Evolutionary conservation across 2,113 vertebrate genomes (phyloP).

Genomic region (Atherinomorus stipes): DNA sequence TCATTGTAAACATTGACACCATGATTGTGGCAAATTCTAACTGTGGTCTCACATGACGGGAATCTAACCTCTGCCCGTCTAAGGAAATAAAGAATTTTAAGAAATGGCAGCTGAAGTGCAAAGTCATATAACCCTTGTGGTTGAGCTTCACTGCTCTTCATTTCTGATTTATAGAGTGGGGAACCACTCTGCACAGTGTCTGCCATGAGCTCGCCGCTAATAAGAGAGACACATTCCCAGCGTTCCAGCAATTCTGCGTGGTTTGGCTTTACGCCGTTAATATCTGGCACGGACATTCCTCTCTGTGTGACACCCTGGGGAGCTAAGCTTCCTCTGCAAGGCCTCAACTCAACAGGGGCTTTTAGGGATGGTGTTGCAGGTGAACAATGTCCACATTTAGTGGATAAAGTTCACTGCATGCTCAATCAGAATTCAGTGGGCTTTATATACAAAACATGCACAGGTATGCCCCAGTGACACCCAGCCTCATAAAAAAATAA

Average conservation of each 20-base stretch:
- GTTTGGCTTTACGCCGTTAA: conserved; percentile 30
- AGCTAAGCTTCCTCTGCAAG: conserved; percentile 47
- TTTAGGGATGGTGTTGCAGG: conserved; percentile 24
- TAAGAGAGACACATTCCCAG: conserved; percentile 48
- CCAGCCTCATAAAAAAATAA: no score
- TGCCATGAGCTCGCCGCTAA: conserved; percentile 29
- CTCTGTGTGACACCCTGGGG: conserved; percentile 15
- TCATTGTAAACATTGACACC: not conserved
- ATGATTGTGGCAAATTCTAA: conserved; percentile 4
- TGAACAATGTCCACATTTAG: not conserved
- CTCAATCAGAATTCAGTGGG: not conserved
- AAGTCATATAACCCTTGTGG: conserved; percentile 30
- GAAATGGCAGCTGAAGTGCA: conserved; percentile 4
- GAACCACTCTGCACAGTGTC: conserved; percentile 37
- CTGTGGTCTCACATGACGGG: conserved; percentile 8
- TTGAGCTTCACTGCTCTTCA: conserved; percentile 10
- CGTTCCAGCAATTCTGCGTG: conserved; percentile 41
- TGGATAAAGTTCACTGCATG: not conserved
- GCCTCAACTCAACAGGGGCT: conserved; percentile 31
- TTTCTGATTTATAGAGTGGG: conserved; percentile 30
- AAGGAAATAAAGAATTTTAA: conserved; percentile 5
- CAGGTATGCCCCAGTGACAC: no score
- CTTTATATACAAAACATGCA: no score
- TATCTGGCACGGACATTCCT: conserved; percentile 51
- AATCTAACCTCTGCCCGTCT: conserved; percentile 13